Evolutionary conservation across 2,113 vertebrate genomes (phyloP), one percentile per base, ranked within the genome.

Genomic region (Periophthalmus modestus): DNA sequence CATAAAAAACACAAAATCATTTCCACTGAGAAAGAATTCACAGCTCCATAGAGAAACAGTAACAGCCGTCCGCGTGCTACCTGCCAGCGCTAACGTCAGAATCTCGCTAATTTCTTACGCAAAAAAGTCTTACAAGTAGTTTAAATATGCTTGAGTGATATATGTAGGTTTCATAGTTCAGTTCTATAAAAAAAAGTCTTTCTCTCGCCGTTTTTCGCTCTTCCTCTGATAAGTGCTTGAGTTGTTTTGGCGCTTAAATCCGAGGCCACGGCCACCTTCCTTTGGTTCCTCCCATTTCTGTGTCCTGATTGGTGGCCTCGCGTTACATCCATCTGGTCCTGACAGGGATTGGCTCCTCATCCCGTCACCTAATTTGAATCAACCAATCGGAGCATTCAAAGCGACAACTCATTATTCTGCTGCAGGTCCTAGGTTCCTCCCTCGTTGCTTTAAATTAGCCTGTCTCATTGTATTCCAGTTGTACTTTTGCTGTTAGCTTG

Each of bases 111-210:
- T 65, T 39, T 73, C 75, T 80, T 77, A 80, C 69, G 82, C 68
- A 88, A 85, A 89, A 87, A 28, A 77, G 62, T 65, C 33, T 66
- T 74, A 66, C 63, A 88, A 86, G 81, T 84, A 77, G 84, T 87
- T 90, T 90, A 88, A 89, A 91, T 91, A 89, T 74, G 80, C 81
- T 82, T 85, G 82, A 85, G 75, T 82, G 75, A 90, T 88, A 82
- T 81, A 86, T 84, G 77, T 81, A 48, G 74, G 77, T 73, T 69
- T 86, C 68, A 87, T 83, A 82, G 85, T 84, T 87, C 71, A 66
- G 71, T 79, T 69, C 61, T 83, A 73, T 67, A 80, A 88, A 87
- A 54, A 63, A 87, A 54, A 63, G 68, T 36, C 72, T 47, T 28
- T 47, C 24, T 39, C 70, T 66, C 7, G 57, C 39, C 48, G 21